Evolutionary conservation across 1,140 invertebrate genomes (phyloP), one percentile per base, ranked within the genome.

Genomic region (Rhyacophila brunnea): DNA sequence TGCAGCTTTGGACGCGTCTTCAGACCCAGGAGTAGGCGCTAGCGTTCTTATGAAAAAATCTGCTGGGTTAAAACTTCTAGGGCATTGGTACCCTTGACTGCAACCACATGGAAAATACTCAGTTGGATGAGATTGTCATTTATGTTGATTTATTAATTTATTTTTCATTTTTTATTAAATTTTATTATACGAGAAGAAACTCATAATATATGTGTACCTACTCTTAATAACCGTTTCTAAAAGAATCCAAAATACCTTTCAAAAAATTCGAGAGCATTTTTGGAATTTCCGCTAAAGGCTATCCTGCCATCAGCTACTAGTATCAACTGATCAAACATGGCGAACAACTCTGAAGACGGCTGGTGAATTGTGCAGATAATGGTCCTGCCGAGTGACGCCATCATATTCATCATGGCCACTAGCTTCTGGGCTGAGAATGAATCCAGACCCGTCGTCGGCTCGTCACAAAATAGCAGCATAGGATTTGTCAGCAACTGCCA

Each of bases 341-440:
- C 84, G 69, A 95, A 96, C 23, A 98, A 81, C 66, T 95, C 89
- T 0, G 91, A 94, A n/a, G 92, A 95, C 0, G 96, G 96, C 73
- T 98, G 96, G 75, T 99, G 96, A 64, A 99, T 98, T 10, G 95
- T 97, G 68, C 93, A 95, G 15, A 99, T 75, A 1, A 99, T 88
- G 0, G 94, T 96, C 68, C 91, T 89, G 14, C 91, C 90, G 11
- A 78, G 71, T 1, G 72, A 70, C 1, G 86, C 83, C 68, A 88
- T 83, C 18, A 77, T 74, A 36, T 85, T 85, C 70, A 94, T 80
- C 65, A 90, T 84, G 1, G 79, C 75, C n/a, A 98, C 84, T 40
- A 98, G 75, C 71, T 91, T 92, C 64, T 89, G 86, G 0, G 95
- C 95, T 68, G 95, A 96, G 67, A 87, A 95, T 0, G 95, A 92